Evolutionary conservation across 2,888 invertebrate genomes (phyloP).

Genomic region (Stenodera caucasica): DNA sequence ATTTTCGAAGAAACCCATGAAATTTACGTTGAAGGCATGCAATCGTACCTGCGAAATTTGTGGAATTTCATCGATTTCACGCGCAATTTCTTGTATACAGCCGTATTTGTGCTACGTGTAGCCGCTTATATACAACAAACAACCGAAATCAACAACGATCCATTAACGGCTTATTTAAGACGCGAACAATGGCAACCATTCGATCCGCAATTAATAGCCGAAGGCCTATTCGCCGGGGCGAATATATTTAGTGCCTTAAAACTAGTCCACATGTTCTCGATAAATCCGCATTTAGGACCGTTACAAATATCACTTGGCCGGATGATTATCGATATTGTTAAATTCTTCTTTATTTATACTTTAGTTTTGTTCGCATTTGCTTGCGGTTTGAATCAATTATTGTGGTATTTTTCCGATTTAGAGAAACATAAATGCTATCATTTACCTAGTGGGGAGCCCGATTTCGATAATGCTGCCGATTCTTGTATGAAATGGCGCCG

Average conservation of each 20-base stretch:
- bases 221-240: slow-evolving; percentile 91
- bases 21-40: slow-evolving; percentile 84
- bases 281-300: slow-evolving; percentile 95
- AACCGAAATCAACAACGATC: slow-evolving; percentile 68
- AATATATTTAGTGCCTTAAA: slow-evolving; percentile 93
- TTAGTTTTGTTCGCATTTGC: slow-evolving; percentile 93
- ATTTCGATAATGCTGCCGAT: slow-evolving; percentile 82
- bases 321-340: slow-evolving; percentile 93
- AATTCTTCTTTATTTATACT: slow-evolving; percentile 94
- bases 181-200: slow-evolving; percentile 90
- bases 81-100: slow-evolving; percentile 82
- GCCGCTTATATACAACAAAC: slow-evolving; percentile 77
- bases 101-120: slow-evolving; percentile 67
- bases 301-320: slow-evolving; percentile 90
- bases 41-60: slow-evolving; percentile 84
- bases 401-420: slow-evolving; percentile 91
- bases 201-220: slow-evolving; percentile 91
- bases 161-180: slow-evolving; percentile 72
- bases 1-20: slow-evolving; percentile 93
- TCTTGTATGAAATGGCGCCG: slow-evolving; percentile 85
- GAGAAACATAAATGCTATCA: slow-evolving; percentile 87
- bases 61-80: slow-evolving; percentile 98
- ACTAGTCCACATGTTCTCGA: slow-evolving; percentile 94
- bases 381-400: slow-evolving; percentile 89
- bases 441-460: slow-evolving; percentile 70